Base-by-base conservation (phyloP, 2,113 vertebrate species). In the Triplophysa rosa region DNA sequence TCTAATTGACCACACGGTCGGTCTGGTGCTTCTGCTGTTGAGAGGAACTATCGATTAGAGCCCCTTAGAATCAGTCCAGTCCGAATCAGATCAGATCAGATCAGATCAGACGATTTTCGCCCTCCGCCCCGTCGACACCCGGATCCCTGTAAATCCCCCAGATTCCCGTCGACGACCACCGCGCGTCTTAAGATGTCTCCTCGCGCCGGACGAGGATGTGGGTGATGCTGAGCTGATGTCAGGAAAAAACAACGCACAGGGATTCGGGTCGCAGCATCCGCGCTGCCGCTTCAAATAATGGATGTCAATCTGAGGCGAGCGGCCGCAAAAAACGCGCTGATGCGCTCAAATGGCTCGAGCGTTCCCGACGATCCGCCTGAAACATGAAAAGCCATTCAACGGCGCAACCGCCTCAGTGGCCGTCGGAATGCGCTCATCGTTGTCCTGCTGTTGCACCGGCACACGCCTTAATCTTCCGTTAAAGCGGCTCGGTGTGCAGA, bases 361-460 rank as follows among this genome's bases (percentile, higher is more conserved):
- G 87, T 88, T 84, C 88, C 88, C 82, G 68, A 79, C 71, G 80
- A 80, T 74, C 78, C 87, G 81, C 85, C 54, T 80, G 84, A 89
- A 21, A 58, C 54, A 10, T 61, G 10, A 29, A 80, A 79, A 79
- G 26, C 26, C 33, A n/a, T 37, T 75, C 69, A 81, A 29, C 61
- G 42, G 65, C 45, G 61, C 49, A 1, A 23, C 40, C 40, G 59
- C 21, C 52, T 29, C 63, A 45, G 72, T 78, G 68, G 21, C 72
- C 29, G 33, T 54, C 40, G 47, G 9, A 68, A 47, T 3, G 52
- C 69, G n/a, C 37, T 11, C 75, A 75, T 65, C 24, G 21, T 17
- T 65, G 79, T 61, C 23, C 16, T 52, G n/a, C 65, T n/a, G 79
- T 59, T 49, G 23, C 45, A 14, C 67, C 40, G 29, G 64, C 7